A percentile compares a stretch with the other conserved stretches of the same genome.
Conservation (phyloP, 2,797 vertebrate species). For the Poeciliopsis paucimaculata region DNA sequence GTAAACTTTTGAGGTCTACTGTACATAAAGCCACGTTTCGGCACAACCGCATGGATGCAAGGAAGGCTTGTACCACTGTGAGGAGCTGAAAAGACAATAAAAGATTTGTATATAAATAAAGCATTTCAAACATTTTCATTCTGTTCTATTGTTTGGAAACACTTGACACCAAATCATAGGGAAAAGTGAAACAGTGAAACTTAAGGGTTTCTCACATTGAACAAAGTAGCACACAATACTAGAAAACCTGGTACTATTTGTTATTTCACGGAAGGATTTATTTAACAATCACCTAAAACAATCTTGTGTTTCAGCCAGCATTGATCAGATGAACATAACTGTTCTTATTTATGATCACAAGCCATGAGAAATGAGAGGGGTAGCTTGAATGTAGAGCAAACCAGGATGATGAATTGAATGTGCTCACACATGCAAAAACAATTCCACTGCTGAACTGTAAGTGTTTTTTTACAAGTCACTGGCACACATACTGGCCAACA, state of each 20-base stretch:
- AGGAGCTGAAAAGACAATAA: neutral
- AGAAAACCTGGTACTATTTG: neutral
- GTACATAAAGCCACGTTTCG: neutral
- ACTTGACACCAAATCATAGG: neutral
- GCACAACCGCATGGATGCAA: neutral
- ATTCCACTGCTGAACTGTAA: conserved; percentile 58
- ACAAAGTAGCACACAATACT: neutral
- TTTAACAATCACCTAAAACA: neutral
- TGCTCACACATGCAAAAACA: conserved; percentile 50
- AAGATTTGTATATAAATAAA: neutral
- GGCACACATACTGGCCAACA: conserved; percentile 47
- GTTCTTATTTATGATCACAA: conserved; percentile 22
- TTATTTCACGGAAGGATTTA: neutral
- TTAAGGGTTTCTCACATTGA: neutral
- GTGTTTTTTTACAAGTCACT: conserved; percentile 60
- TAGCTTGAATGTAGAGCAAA: conserved; percentile 10
- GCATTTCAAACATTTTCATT: neutral
- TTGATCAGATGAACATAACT: conserved; percentile 3
- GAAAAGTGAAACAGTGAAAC: neutral
- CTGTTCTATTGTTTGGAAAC: neutral
- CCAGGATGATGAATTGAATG: conserved; percentile 38
- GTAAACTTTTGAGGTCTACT: neutral
- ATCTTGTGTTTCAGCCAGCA: conserved; percentile 5
- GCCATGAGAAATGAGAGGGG: conserved; percentile 16
- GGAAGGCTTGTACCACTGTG: neutral